Evolutionary conservation across 2,113 vertebrate genomes (phyloP).

Genomic region (Heterochromis multidens): DNA sequence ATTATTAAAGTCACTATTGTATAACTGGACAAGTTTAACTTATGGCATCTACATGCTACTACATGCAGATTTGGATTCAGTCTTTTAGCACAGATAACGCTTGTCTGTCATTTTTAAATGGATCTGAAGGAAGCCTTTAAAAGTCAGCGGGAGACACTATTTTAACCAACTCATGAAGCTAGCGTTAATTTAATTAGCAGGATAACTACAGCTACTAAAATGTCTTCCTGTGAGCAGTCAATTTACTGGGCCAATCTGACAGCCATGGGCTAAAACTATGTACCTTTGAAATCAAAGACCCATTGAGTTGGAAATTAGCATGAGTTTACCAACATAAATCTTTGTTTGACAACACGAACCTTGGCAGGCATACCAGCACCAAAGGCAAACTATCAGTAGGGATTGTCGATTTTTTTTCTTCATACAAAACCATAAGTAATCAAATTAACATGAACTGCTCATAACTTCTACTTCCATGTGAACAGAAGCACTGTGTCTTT

Average conservation of each 20-base stretch:
- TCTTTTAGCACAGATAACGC: background rate
- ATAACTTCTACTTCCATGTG: background rate
- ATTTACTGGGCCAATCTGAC: background rate
- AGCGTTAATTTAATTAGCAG: background rate
- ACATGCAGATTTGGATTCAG: too few species aligned
- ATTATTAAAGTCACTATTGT: slow-evolving; percentile 3
- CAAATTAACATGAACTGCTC: background rate
- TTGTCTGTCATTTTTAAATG: background rate
- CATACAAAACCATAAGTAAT: background rate
- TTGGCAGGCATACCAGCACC: background rate
- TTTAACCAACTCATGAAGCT: background rate
- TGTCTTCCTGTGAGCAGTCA: background rate
- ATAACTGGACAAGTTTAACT: background rate
- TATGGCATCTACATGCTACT: background rate
- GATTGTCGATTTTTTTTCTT: background rate
- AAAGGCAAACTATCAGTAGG: background rate
- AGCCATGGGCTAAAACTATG: background rate
- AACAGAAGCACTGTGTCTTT: background rate
- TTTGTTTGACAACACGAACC: background rate
- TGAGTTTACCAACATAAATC: background rate
- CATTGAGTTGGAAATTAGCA: background rate
- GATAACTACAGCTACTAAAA: background rate
- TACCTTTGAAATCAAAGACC: background rate
- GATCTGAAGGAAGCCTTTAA: background rate
- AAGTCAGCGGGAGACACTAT: background rate